Percentiles rank a stretch among this genome's conserved stretches.
These are phyloP conservation scores for Mugil cephalus DNA, from an alignment of 2,113 vertebrate species.

Conservation along the genomic window DNA sequence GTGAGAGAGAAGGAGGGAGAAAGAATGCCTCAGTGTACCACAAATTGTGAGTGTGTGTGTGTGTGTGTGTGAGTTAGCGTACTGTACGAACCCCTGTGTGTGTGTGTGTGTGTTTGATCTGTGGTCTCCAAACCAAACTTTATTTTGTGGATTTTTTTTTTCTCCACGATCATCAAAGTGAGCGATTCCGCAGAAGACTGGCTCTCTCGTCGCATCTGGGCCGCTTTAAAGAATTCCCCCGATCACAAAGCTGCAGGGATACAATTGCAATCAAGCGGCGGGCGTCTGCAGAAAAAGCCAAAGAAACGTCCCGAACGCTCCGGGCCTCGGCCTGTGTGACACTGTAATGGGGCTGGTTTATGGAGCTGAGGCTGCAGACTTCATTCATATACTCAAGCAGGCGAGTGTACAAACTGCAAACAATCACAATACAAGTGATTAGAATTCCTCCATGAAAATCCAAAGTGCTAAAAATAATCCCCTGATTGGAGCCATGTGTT, in stretches of 20 bases:
- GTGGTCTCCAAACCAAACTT: constrained; percentile 83
- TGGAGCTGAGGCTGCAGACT: constrained; percentile 24
- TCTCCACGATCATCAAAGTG: constrained; percentile 79
- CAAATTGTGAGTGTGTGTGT: constrained; percentile 77
- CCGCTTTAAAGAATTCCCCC: constrained; percentile 65
- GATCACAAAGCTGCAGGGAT: constrained; percentile 63
- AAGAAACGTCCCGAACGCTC: constrained; percentile 42
- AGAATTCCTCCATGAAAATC: constrained; percentile 73
- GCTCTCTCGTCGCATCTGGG: constrained; percentile 63
- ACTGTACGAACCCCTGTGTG: constrained; percentile 64
- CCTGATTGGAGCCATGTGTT: constrained; percentile 85
- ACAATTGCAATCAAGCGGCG: constrained; percentile 70
- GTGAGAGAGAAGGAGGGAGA: constrained; percentile 64
- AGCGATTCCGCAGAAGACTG: constrained; percentile 72
- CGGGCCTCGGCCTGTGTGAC: constrained; percentile 11
- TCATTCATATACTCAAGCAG: constrained; percentile 31
- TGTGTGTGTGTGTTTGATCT: constrained; percentile 65
- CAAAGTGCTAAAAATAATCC: constrained; percentile 84
- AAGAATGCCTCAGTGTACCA: constrained; percentile 78
- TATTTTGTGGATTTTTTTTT: constrained; percentile 80
- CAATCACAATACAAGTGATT: constrained; percentile 76
- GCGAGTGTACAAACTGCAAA: constrained; percentile 52
- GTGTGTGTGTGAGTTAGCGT: constrained; percentile 69
- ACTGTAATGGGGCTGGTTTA: constrained; percentile 22
- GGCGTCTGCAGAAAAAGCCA: constrained; percentile 49